These are phyloP conservation scores for Andrena praecox DNA, from an alignment of 2,888 invertebrate genomes.

Conservation along the genomic window DNA sequence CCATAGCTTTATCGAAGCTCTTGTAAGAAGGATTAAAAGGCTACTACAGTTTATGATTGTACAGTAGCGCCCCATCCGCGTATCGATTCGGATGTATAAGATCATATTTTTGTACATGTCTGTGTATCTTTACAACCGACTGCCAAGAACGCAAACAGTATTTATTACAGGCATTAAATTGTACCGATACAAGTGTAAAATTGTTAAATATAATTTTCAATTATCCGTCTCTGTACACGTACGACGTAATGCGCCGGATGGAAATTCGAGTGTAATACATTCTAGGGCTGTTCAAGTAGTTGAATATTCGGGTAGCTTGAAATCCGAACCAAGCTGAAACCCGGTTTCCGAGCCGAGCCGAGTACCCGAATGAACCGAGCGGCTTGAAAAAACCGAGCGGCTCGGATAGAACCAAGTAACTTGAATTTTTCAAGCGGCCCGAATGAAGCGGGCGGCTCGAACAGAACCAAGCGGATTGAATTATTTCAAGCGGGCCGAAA, in stretches of 20 bases:
- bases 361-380: too few relatives aligned
- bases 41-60: constrained; percentile 92
- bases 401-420: too few relatives aligned
- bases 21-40: constrained; percentile 92
- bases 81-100: constrained; percentile 36
- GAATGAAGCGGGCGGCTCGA: too few relatives aligned
- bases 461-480: too few relatives aligned
- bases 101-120: constrained; percentile 51
- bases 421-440: too few relatives aligned
- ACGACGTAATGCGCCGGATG: background rate
- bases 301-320: too few relatives aligned
- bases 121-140: constrained; percentile 16
- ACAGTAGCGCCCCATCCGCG: constrained; percentile 79
- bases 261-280: background rate
- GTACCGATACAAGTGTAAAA: background rate
- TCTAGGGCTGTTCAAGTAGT: too few relatives aligned
- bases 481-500: too few relatives aligned
- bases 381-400: too few relatives aligned
- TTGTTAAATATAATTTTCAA: background rate
- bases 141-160: constrained; percentile 34
- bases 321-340: too few relatives aligned
- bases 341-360: too few relatives aligned
- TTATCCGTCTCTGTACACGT: background rate
- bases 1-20: constrained; percentile 90
- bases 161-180: constrained; percentile 28